Conservation (phyloP, 2,888 invertebrate genomes). For the Standfussiana lucernea region DNA sequence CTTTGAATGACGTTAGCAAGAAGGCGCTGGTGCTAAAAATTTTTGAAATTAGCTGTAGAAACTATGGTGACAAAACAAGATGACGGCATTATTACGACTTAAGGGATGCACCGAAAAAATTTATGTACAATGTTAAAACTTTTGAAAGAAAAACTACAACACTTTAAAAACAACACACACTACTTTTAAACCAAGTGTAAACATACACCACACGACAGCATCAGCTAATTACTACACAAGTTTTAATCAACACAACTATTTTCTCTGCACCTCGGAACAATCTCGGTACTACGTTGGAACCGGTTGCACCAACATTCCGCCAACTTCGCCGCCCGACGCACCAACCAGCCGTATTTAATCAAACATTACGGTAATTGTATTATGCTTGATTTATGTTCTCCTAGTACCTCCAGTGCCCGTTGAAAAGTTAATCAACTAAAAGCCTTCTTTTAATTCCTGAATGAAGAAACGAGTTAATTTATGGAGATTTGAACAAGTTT, state of each 20-base stretch:
- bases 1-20: neutral
- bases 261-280: conserved; percentile 12
- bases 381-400: conserved; percentile 86
- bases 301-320: conserved; percentile 29
- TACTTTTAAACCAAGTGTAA: neutral
- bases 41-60: too few species aligned
- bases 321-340: conserved; percentile 43
- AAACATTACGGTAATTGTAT: conserved; percentile 86
- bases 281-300: conserved; percentile 5
- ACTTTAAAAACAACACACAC: too few species aligned
- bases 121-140: neutral
- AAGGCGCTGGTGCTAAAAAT: neutral
- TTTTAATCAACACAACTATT: conserved; percentile 46
- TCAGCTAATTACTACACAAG: conserved; percentile 36
- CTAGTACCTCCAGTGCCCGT: conserved; percentile 83
- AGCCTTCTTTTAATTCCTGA: conserved; percentile 83
- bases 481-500: conserved; percentile 80
- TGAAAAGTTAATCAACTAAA: conserved; percentile 90
- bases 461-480: conserved; percentile 87
- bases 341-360: conserved; percentile 75
- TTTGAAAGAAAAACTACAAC: neutral
- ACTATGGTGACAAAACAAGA: neutral
- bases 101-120: neutral
- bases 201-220: conserved; percentile 8
- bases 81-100: neutral